Evolutionary conservation across 2,888 invertebrate species (phyloP).

Genomic region (Myopa testacea): DNA sequence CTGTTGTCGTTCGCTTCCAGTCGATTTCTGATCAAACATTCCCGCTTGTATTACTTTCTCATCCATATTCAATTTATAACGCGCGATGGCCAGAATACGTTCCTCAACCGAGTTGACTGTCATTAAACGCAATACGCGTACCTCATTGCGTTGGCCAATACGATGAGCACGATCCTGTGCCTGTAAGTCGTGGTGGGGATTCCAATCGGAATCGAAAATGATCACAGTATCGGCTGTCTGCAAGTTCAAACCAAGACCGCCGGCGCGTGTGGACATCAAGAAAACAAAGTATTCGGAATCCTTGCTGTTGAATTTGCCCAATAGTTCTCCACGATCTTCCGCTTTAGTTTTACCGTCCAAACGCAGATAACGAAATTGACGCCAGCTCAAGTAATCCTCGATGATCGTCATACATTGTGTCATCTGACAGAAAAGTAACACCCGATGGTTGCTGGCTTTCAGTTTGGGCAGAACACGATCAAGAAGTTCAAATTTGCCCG

Average conservation of each 20-base stretch:
- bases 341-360: conserved; percentile 98
- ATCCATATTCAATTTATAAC: conserved; percentile 99
- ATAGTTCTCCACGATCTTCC: conserved; percentile 94
- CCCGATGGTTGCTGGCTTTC: conserved; percentile 90
- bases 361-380: conserved; percentile 89
- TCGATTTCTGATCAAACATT: conserved; percentile 99
- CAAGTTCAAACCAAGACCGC: conserved; percentile 96
- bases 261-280: conserved; percentile 95
- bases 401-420: conserved; percentile 99
- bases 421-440: conserved; percentile 99
- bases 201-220: conserved; percentile 99
- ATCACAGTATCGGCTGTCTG: conserved; percentile 99
- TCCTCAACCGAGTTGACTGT: conserved; percentile 99
- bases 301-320: conserved; percentile 91
- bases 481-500: conserved; percentile 97
- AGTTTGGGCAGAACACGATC: conserved; percentile 98
- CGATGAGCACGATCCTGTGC: conserved; percentile 99
- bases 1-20: conserved; percentile 95
- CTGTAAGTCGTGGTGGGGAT: conserved; percentile 99
- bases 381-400: conserved; percentile 96
- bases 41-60: conserved; percentile 99
- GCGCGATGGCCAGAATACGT: conserved; percentile 96
- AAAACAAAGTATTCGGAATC: conserved; percentile 95
- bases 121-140: conserved; percentile 95
- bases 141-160: conserved; percentile 98